These are phyloP conservation scores for Ophion slaviceki DNA, from an alignment of 2,888 invertebrate genomes.

Conservation along the genomic window DNA sequence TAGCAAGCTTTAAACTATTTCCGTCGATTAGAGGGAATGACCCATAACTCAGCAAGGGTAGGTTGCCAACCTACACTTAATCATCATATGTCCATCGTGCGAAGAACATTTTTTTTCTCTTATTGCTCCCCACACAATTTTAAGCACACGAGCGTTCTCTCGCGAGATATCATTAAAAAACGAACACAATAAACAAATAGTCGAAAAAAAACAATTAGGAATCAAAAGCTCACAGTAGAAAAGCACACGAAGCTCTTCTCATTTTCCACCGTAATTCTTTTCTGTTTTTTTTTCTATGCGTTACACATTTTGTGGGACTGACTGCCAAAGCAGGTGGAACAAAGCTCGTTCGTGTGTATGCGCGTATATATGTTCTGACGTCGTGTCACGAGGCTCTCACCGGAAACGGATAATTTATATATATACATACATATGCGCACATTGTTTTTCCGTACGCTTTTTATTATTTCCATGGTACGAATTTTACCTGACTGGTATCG, in stretches of 20 bases:
- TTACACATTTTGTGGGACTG: slow-evolving; percentile 27
- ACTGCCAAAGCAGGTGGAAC: slow-evolving; percentile 5
- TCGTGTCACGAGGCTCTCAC: slow-evolving; percentile 9
- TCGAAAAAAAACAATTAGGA: slow-evolving; percentile 14
- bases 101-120: too few species aligned
- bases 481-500: slow-evolving; percentile 33
- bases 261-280: slow-evolving; percentile 21
- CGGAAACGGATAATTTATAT: slow-evolving; percentile 13
- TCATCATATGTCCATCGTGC: too few species aligned
- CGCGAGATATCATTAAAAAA: neutral
- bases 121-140: too few species aligned
- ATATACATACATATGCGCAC: neutral
- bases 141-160: neutral
- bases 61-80: too few species aligned
- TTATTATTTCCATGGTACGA: slow-evolving; percentile 29
- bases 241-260: neutral
- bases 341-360: slow-evolving; percentile 15
- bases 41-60: too few species aligned
- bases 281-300: neutral
- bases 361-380: slow-evolving; percentile 19
- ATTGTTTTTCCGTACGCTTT: slow-evolving; percentile 13
- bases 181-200: neutral
- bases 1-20: too few species aligned
- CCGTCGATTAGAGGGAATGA: too few species aligned
- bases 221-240: slow-evolving; percentile 4